phyloP scores from a whole-genome alignment of 2,888 invertebrate species.

The Apocheima hispidaria region DNA sequence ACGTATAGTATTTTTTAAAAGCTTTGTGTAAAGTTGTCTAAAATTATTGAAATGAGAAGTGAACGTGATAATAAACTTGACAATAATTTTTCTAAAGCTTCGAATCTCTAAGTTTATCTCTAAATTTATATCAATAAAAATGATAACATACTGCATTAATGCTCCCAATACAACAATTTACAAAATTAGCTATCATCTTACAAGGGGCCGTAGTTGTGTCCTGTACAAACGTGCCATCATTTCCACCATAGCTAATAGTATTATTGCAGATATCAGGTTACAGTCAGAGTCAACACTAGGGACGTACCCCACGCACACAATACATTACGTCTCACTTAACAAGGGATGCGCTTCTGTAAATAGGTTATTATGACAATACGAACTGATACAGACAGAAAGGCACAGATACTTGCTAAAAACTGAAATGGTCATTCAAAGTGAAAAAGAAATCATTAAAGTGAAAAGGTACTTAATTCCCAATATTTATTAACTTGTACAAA shows the following conservation, averaged over 20 bases:
- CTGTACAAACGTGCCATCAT: slow-evolving; percentile 31
- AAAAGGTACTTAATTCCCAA: too few species aligned
- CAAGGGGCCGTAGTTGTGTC: background rate
- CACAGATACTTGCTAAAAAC: background rate
- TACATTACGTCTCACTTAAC: slow-evolving; percentile 17
- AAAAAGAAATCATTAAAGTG: background rate
- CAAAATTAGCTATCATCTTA: slow-evolving; percentile 20
- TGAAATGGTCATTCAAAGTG: too few species aligned
- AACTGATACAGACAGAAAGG: background rate
- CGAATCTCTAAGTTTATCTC: too few species aligned
- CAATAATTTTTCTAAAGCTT: too few species aligned
- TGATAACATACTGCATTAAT: slow-evolving; percentile 1
- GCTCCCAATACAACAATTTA: slow-evolving; percentile 11
- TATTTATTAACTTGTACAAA: too few species aligned
- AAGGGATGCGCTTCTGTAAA: slow-evolving; percentile 6
- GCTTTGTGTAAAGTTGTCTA: too few species aligned
- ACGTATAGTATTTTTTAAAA: too few species aligned
- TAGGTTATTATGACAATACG: background rate
- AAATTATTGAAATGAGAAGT: too few species aligned
- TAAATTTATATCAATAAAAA: background rate
- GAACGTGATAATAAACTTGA: too few species aligned
- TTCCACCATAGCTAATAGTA: slow-evolving; percentile 46
- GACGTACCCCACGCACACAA: slow-evolving; percentile 13
- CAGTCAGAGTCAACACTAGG: slow-evolving; percentile 25
- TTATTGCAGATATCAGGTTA: slow-evolving; percentile 36